These are phyloP conservation scores for Lobophora halterata DNA, from an alignment of 2,888 invertebrate genomes.

Conservation along the genomic window DNA sequence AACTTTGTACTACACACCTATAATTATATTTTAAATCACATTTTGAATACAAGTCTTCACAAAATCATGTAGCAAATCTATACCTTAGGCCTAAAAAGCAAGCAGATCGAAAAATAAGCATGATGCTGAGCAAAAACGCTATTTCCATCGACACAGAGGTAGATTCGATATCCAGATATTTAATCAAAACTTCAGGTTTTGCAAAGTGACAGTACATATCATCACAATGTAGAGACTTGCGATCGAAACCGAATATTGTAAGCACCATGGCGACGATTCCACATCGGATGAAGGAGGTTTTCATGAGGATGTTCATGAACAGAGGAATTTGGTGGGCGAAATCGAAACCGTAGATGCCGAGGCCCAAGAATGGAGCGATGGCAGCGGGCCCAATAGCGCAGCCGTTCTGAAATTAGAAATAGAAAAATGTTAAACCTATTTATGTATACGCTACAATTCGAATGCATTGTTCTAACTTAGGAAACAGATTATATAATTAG, in stretches of 20 bases:
- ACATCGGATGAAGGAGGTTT: constrained; percentile 83
- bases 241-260: constrained; percentile 82
- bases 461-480: background rate
- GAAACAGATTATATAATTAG: constrained; percentile 3
- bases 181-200: constrained; percentile 82
- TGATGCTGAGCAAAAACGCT: constrained; percentile 67
- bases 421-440: too few relatives aligned
- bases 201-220: constrained; percentile 84
- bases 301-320: constrained; percentile 82
- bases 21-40: constrained; percentile 31
- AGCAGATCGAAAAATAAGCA: constrained; percentile 79
- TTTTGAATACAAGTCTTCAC: constrained; percentile 6
- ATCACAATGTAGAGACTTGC: constrained; percentile 78
- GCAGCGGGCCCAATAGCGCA: constrained; percentile 84
- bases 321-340: constrained; percentile 83
- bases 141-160: constrained; percentile 82
- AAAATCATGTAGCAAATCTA: constrained; percentile 72
- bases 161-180: constrained; percentile 81
- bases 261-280: constrained; percentile 83
- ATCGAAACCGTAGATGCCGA: constrained; percentile 86
- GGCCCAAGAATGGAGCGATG: constrained; percentile 84
- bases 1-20: constrained; percentile 30
- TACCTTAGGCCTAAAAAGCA: constrained; percentile 81
- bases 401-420: constrained; percentile 79
- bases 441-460: too few relatives aligned